phyloP scores from a whole-genome alignment of 2,113 vertebrate species.

The Python bivittatus region DNA sequence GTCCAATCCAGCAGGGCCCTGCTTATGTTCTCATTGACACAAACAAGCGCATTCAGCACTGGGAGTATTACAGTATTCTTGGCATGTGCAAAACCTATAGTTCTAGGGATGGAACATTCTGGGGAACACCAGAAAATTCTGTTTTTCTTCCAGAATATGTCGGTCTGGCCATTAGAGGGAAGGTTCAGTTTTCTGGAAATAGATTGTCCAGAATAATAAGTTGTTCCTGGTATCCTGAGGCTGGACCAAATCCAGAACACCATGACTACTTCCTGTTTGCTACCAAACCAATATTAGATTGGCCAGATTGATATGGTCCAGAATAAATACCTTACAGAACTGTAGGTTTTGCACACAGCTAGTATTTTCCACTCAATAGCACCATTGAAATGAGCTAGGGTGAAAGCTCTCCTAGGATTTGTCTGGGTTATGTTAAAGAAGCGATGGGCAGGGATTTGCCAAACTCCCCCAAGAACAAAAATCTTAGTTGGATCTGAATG shows the following conservation, averaged over 20 bases:
- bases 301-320: no score
- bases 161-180: background rate
- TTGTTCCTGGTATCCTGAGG: background rate
- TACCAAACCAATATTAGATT: background rate
- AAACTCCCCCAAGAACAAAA: no score
- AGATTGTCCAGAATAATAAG: background rate
- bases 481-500: no score
- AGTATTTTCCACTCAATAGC: no score
- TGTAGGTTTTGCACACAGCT: no score
- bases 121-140: no score
- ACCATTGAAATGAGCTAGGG: no score
- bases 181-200: background rate
- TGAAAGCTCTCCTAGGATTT: no score
- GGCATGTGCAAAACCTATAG: background rate
- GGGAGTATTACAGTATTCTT: background rate
- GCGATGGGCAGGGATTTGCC: no score
- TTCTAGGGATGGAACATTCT: background rate
- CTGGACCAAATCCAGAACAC: background rate
- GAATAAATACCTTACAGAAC: no score
- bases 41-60: background rate
- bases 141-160: background rate
- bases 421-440: no score
- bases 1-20: background rate
- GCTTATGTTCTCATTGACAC: background rate
- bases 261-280: background rate